Evolutionary conservation across 2,888 invertebrate species (phyloP).

Genomic region (Zelleria hepariella): DNA sequence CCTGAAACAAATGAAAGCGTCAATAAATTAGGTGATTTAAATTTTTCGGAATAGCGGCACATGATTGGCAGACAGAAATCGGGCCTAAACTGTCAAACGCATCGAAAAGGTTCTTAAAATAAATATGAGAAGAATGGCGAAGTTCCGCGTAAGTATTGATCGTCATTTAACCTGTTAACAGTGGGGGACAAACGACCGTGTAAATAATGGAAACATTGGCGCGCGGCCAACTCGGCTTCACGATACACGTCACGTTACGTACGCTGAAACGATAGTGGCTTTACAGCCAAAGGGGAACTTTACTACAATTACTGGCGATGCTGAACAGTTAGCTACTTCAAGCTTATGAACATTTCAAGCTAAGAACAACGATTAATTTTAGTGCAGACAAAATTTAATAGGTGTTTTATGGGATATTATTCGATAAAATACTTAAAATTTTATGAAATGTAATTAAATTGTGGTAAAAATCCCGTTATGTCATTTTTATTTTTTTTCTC

Average conservation of each 20-base stretch:
- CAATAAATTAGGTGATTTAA: neutral
- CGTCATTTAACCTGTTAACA: neutral
- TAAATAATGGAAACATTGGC: slow-evolving; percentile 3
- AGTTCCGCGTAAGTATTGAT: neutral
- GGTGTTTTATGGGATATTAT: no score
- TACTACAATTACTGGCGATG: no score
- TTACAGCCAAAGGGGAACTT: neutral
- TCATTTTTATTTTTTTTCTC: no score
- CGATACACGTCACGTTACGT: slow-evolving; percentile 8
- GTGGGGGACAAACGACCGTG: neutral
- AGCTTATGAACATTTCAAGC: no score
- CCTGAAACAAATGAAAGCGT: neutral
- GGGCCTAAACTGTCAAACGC: no score
- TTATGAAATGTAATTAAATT: no score
- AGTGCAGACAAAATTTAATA: no score
- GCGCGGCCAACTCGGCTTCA: neutral
- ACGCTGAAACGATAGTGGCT: neutral
- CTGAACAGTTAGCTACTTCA: no score
- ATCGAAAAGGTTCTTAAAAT: neutral
- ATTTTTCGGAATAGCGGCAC: neutral
- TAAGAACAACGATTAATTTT: no score
- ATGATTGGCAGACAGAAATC: no score
- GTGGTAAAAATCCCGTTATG: no score
- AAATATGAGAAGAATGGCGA: neutral
- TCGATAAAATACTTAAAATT: no score